Evolutionary conservation across 2,888 invertebrate species (phyloP).

Genomic region (Sesia bembeciformis): DNA sequence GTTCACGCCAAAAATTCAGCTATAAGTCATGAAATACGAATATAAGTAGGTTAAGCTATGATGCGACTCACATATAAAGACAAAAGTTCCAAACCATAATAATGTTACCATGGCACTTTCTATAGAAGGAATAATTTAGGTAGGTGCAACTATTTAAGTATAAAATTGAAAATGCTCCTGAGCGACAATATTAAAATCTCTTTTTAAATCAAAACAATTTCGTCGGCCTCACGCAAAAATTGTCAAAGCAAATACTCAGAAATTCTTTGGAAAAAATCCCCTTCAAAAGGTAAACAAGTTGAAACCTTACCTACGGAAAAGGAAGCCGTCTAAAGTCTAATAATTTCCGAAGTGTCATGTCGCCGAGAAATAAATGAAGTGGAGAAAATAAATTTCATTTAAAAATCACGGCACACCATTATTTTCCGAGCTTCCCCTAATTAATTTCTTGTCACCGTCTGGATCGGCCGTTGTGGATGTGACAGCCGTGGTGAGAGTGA

Average conservation of each 20-base stretch:
- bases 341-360: slow-evolving; percentile 72
- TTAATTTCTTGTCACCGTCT: slow-evolving; percentile 73
- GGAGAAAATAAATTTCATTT: slow-evolving; percentile 72
- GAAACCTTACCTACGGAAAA: slow-evolving; percentile 44
- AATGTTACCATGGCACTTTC: too few species aligned
- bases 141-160: neutral
- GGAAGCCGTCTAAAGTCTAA: slow-evolving; percentile 52
- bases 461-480: slow-evolving; percentile 61
- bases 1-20: too few species aligned
- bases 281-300: slow-evolving; percentile 42
- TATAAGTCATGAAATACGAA: too few species aligned
- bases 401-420: slow-evolving; percentile 71
- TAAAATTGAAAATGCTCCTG: slow-evolving; percentile 13
- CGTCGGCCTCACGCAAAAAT: neutral
- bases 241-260: slow-evolving; percentile 9
- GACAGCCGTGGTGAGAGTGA: slow-evolving; percentile 52
- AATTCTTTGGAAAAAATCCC: slow-evolving; percentile 8
- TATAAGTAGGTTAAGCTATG: too few species aligned
- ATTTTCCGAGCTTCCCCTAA: slow-evolving; percentile 69
- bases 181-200: slow-evolving; percentile 1
- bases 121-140: too few species aligned
- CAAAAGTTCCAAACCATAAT: too few species aligned
- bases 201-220: neutral
- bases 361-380: slow-evolving; percentile 68
- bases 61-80: too few species aligned